Base-by-base conservation (phyloP, 2,888 invertebrate species). In the Acanthococcus lagerstroemiae region DNA sequence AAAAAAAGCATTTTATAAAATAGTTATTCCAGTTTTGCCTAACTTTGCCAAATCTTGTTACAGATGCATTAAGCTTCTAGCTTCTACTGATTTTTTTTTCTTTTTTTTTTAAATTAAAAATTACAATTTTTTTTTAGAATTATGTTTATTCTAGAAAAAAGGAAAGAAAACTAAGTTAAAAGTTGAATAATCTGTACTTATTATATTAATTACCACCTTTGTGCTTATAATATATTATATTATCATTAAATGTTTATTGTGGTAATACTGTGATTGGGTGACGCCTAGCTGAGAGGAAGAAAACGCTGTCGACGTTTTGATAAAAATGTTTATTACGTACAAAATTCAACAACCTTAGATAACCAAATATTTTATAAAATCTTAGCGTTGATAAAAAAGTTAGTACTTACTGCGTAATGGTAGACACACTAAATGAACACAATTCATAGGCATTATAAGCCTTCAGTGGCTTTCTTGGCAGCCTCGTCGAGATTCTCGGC, bases 401-500 rank as follows among this genome's bases (percentile, higher is more conserved):
- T n/a, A n/a, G n/a, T n/a, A n/a, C n/a, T n/a, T n/a, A n/a, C n/a
- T n/a, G n/a, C n/a, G n/a, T n/a, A n/a, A n/a, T n/a, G n/a, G n/a
- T n/a, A n/a, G n/a, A n/a, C n/a, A n/a, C n/a, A n/a, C n/a, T n/a
- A n/a, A n/a, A n/a, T n/a, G n/a, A n/a, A n/a, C n/a, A n/a, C n/a
- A n/a, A n/a, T n/a, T n/a, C n/a, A n/a, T n/a, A n/a, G n/a, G 37
- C n/a, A 15, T 37, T 37, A 37, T 22, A 52, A 24, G 24, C 24
- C 24, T 52, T 52, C 22, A 22, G 96, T 95, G 55, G 90, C 95
- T 74, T 88, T 87, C 74, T 83, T 82, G 0, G 99, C 97, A 15
- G 96, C 99, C 74, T 94, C 91, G 72, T 95, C 96, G 67, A 97
- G 83, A 77, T 93, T 84, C 69, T 80, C 80, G 6, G 95, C 93